These are phyloP conservation scores for Scomber japonicus DNA, from an alignment of 2,113 vertebrate species.

Conservation along the genomic window DNA sequence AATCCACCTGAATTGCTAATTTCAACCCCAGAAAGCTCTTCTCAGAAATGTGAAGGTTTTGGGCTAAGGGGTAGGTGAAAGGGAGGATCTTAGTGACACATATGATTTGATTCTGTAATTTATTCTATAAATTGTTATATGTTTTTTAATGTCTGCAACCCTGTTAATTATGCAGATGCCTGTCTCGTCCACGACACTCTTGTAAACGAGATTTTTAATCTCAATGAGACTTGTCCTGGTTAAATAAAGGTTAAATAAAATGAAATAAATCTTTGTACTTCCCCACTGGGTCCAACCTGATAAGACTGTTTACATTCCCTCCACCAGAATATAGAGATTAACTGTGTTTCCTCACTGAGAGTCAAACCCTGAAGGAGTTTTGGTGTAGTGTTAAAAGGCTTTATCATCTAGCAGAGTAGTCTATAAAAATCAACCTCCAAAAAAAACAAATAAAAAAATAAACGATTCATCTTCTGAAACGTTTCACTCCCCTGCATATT, in stretches of 20 bases:
- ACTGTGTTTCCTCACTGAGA: constrained; percentile 33
- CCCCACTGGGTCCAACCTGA: constrained; percentile 49
- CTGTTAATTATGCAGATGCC: no score
- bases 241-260: no score
- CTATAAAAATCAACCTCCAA: constrained; percentile 26
- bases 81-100: constrained; percentile 32
- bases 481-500: constrained; percentile 7
- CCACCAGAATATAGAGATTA: constrained; percentile 62
- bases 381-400: constrained; percentile 32
- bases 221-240: no score
- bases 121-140: no score
- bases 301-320: constrained; percentile 71
- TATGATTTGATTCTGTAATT: neutral
- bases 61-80: constrained; percentile 32
- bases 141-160: no score
- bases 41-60: constrained; percentile 23
- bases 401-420: constrained; percentile 49
- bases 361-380: constrained; percentile 48
- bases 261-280: constrained; percentile 51
- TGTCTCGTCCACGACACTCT: no score
- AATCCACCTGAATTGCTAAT: constrained; percentile 33
- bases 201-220: no score
- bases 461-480: constrained; percentile 15
- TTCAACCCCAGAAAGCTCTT: constrained; percentile 30
- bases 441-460: constrained; percentile 30